Conservation (phyloP, 2,113 vertebrate genomes). For the human region GRCh38 chr7:129426001-129426500, state of each 20-base stretch:
- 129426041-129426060: not conserved
- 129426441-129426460: constrained; percentile 99
- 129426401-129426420: not conserved
- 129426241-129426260: not conserved
- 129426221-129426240: constrained; percentile 8
- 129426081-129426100: not conserved
- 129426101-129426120: not conserved
- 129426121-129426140: not conserved
- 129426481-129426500: constrained; percentile 97
- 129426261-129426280: not conserved
- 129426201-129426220: not conserved
- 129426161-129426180: not conserved
- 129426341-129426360: not conserved
- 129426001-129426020: not conserved
- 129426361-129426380: not conserved
- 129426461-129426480: constrained; percentile 98
- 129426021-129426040: not conserved
- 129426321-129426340: not conserved
- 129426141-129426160: not conserved
- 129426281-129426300: constrained; percentile 6
- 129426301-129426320: constrained; percentile 12
- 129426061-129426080: not conserved
- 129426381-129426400: not conserved
- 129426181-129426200: not conserved
- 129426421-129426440: not conserved